phyloP scores from a whole-genome alignment of 2,797 vertebrate genomes.

The Lemur catta region DNA sequence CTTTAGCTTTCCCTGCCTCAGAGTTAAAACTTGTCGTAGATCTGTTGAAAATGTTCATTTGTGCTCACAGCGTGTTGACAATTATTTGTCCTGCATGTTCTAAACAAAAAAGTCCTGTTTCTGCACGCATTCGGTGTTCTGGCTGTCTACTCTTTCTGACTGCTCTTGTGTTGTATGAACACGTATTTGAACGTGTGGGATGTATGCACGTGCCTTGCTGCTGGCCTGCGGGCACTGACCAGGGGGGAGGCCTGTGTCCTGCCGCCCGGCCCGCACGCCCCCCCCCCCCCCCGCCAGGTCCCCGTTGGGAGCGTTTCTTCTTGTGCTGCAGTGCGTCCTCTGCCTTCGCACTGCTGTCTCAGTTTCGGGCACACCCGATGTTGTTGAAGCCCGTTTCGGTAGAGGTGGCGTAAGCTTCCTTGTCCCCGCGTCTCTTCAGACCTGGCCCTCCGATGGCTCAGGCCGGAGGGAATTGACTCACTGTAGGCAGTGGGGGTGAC shows the following conservation, averaged over 20 bases:
- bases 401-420: neutral
- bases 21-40: no score
- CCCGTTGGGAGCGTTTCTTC: neutral
- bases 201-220: accelerated
- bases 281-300: accelerated
- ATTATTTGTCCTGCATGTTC: neutral
- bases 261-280: accelerated
- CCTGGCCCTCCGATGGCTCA: neutral
- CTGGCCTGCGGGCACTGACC: accelerated
- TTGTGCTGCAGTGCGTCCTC: neutral
- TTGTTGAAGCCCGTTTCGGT: neutral
- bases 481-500: accelerated
- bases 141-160: neutral
- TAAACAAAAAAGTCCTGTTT: neutral
- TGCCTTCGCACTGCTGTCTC: neutral
- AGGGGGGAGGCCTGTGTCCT: neutral
- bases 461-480: neutral
- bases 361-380: neutral
- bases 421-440: neutral
- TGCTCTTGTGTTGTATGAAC: accelerated
- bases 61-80: accelerated
- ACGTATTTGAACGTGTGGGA: accelerated
- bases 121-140: neutral
- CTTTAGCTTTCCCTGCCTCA: neutral
- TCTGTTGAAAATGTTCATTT: no score